phyloP scores from a whole-genome alignment of 2,797 vertebrate species.

The Rhabdomys pumilio region DNA sequence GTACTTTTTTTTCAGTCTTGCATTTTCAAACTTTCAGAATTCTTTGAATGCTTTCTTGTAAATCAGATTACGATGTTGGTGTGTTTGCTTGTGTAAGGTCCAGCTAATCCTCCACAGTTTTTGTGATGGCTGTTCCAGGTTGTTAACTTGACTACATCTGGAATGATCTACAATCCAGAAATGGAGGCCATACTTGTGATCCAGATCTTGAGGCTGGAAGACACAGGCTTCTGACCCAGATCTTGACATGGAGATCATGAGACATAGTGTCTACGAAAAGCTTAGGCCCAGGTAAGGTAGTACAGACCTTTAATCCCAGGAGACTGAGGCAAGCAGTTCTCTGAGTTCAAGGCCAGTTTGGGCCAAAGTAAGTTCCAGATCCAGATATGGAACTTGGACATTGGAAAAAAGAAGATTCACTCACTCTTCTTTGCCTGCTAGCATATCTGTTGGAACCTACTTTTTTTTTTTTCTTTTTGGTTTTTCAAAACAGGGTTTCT shows the following conservation, averaged over 20 bases:
- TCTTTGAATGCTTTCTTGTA: not conserved
- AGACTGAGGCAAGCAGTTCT: not conserved
- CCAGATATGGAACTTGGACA: not conserved
- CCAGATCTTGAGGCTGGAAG: not conserved
- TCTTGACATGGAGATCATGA: not conserved
- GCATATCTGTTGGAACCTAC: not conserved
- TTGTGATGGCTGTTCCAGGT: not conserved
- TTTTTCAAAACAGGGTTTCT: too few relatives aligned
- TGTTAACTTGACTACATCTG: not conserved
- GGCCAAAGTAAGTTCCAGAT: not conserved
- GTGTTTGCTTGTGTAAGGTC: not conserved
- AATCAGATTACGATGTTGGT: not conserved
- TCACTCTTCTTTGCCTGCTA: not conserved
- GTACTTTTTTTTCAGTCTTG: not conserved
- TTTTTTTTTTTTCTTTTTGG: too few relatives aligned
- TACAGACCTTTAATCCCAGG: not conserved
- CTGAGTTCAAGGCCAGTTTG: not conserved
- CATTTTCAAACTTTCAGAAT: constrained; percentile 29
- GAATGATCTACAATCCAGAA: not conserved
- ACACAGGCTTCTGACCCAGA: not conserved
- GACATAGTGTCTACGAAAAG: not conserved
- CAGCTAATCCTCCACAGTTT: not conserved
- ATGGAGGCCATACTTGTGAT: not conserved
- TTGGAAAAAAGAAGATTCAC: not conserved
- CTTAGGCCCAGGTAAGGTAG: not conserved